phyloP scores from a whole-genome alignment of 2,797 vertebrate species.

The Protonibea diacanthus region DNA sequence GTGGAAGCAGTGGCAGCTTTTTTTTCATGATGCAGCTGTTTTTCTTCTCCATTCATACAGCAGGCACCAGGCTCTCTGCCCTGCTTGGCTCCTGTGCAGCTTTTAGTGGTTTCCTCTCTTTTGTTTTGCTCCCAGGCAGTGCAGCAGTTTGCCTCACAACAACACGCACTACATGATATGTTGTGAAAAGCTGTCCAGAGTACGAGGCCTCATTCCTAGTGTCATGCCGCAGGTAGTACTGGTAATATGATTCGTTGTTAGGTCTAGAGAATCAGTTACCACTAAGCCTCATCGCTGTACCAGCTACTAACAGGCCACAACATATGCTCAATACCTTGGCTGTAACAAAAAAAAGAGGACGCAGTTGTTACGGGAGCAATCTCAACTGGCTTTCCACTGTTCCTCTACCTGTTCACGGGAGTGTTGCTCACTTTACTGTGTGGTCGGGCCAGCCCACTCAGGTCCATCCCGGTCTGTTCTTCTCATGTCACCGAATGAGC shows the following conservation, averaged over 20 bases:
- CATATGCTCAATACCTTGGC: background rate
- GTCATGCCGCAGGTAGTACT: background rate
- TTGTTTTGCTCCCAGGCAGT: slow-evolving; percentile 45
- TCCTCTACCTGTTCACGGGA: background rate
- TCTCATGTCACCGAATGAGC: background rate
- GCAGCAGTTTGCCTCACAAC: slow-evolving; percentile 28
- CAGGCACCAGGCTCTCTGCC: slow-evolving; percentile 18
- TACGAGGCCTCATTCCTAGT: slow-evolving; percentile 2
- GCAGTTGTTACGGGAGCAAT: background rate
- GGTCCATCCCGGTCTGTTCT: background rate
- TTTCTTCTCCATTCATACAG: slow-evolving; percentile 55
- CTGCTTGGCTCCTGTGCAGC: slow-evolving; percentile 44
- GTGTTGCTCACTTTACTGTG: background rate
- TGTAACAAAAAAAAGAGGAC: background rate
- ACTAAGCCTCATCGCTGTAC: background rate
- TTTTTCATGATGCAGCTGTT: slow-evolving; percentile 74
- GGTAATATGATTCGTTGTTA: background rate
- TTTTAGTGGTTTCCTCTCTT: slow-evolving; percentile 37
- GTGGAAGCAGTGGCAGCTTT: slow-evolving; percentile 35
- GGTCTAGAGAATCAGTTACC: background rate
- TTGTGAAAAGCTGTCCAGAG: slow-evolving; percentile 6
- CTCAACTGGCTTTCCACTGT: background rate
- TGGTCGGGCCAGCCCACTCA: background rate
- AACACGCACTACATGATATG: slow-evolving; percentile 1
- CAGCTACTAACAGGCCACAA: background rate